Evolutionary conservation across 2,113 vertebrate species (phyloP), one percentile per base, ranked within the genome.

Genomic region (Amphiprion percula): DNA sequence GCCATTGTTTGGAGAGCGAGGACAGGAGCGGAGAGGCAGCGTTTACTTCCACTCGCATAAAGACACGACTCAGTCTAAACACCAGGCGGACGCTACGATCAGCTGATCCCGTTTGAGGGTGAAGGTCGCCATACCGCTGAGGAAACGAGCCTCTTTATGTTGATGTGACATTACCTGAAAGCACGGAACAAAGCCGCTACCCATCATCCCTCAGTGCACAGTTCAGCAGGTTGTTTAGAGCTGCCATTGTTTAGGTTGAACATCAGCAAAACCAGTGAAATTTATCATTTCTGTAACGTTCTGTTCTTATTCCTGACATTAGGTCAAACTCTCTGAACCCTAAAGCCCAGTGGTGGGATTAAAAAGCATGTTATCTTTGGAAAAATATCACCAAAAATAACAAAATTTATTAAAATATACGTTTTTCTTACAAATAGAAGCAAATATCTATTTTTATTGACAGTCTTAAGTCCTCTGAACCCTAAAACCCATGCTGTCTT

Each of bases 1-100:
- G 79, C 91, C 86, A 94, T 95, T 94, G 93, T 94, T 92, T 87
- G 73, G 80, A 84, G 70, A 74, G 74, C 73, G 88, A 81, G 83
- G 83, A 85, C 74, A 79, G 83, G 74, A 87, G 68, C 2, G 49
- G 72, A 79, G 59, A 80, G 85, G 90, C 80, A 80, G 63, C 44
- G 55, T 44, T 84, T 68, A 77, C 73, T 23, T 21, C 50, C 28
- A 58, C 56, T 60, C 55, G 71, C 16, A 75, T 10, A 56, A 17
- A 75, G 28, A 28, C 61, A 46, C 53, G 74, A 73, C n/a, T 49
- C 69, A 65, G 58, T 39, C n/a, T 6, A 23, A 79, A 77, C 76
- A 79, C 55, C 75, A 59, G 59, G 44, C 69, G 59, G 59, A 7
- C 76, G 4, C 44, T 67, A 21, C n/a, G 44, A 30, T 85, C 81